Percentiles rank a stretch among this genome's conserved stretches.
phyloP scores from a whole-genome alignment of 2,113 vertebrate species.

The Bubo blakistoni region DNA sequence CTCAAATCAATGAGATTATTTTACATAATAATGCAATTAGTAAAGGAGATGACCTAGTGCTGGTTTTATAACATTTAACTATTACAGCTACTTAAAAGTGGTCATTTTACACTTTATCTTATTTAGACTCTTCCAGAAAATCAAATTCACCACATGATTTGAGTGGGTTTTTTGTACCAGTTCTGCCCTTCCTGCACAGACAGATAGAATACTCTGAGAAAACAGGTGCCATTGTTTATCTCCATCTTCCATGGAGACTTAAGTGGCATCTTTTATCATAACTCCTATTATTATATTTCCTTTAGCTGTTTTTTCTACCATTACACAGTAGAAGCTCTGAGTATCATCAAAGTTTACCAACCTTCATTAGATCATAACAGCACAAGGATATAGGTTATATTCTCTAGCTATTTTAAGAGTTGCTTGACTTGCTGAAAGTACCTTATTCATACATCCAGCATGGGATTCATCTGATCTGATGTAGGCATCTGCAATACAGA shows the following conservation, averaged over 20 bases:
- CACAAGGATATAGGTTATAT: neutral
- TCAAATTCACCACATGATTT: neutral
- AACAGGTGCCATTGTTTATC: neutral
- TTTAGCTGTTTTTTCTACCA: neutral
- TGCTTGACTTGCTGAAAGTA: neutral
- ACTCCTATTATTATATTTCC: neutral
- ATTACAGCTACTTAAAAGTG: neutral
- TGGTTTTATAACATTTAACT: neutral
- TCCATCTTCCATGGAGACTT: neutral
- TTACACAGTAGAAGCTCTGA: neutral
- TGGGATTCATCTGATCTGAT: neutral
- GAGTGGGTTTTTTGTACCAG: neutral
- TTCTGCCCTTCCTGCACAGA: neutral
- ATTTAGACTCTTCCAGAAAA: neutral
- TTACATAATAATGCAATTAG: neutral
- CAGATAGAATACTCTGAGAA: neutral
- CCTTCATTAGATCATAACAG: neutral
- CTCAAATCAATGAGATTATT: neutral
- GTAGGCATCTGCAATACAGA: neutral
- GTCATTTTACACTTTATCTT: neutral
- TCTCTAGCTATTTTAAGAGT: conserved; percentile 20
- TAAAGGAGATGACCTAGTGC: neutral
- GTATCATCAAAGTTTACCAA: neutral
- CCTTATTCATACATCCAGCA: neutral
- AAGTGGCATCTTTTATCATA: neutral